Percentiles rank a stretch among this genome's conserved stretches.
Evolutionary conservation across 2,888 invertebrate genomes (phyloP).

Genomic region (Xanthia togata): DNA sequence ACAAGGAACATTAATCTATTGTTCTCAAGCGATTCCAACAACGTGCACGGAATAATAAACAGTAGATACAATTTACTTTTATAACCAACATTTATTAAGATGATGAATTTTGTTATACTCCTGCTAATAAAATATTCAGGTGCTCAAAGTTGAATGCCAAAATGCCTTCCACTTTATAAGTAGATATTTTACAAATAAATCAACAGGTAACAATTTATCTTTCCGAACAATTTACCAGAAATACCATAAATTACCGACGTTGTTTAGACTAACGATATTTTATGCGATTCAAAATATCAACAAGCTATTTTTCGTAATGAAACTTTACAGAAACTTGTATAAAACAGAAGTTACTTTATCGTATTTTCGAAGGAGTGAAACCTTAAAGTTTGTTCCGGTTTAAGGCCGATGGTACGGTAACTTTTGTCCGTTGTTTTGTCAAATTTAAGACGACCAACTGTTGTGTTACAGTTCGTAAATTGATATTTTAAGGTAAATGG

Average conservation of each 20-base stretch:
- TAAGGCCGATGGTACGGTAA: slow-evolving; percentile 60
- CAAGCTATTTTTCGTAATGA: slow-evolving; percentile 65
- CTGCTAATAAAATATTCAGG: slow-evolving; percentile 45
- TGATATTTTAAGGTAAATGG: slow-evolving; percentile 46
- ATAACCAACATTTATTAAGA: slow-evolving; percentile 48
- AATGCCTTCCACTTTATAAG: slow-evolving; percentile 31
- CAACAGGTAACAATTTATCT: slow-evolving; percentile 63
- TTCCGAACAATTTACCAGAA: slow-evolving; percentile 47
- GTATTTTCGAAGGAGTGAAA: slow-evolving; percentile 62
- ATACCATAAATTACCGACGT: slow-evolving; percentile 44
- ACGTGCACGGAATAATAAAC: slow-evolving; percentile 48
- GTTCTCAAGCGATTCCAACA: slow-evolving; percentile 36
- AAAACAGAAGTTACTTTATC: slow-evolving; percentile 64
- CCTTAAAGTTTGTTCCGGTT: slow-evolving; percentile 64
- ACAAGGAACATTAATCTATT: slow-evolving; percentile 46
- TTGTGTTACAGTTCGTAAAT: slow-evolving; percentile 38
- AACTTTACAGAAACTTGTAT: slow-evolving; percentile 67
- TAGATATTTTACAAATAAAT: slow-evolving; percentile 56
- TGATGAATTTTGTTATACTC: slow-evolving; percentile 44
- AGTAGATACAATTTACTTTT: slow-evolving; percentile 44
- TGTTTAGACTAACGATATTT: slow-evolving; percentile 59
- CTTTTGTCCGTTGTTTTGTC: slow-evolving; percentile 63
- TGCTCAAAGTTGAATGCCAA: slow-evolving; percentile 25
- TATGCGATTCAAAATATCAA: slow-evolving; percentile 60
- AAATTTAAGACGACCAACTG: slow-evolving; percentile 56